Percentiles rank a stretch among this genome's conserved stretches.
phyloP scores from a whole-genome alignment of 2,113 vertebrate genomes.

The Pseudorasbora parva region DNA sequence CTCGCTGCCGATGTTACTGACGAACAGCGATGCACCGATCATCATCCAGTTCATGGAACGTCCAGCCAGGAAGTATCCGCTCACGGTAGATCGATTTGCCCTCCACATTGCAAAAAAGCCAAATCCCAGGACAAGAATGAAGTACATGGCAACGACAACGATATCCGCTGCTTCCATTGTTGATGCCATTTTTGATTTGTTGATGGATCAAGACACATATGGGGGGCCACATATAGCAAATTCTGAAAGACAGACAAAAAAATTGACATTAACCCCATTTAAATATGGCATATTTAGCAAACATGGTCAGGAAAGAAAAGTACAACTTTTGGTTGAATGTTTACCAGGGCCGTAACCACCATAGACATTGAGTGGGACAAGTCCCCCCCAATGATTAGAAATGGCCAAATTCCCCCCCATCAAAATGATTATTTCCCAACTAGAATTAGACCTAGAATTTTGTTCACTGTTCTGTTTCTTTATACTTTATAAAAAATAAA shows the following conservation, averaged over 20 bases:
- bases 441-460: too few relatives aligned
- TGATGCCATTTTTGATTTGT: conserved; percentile 80
- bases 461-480: too few relatives aligned
- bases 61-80: conserved; percentile 96
- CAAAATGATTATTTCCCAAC: too few relatives aligned
- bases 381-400: too few relatives aligned
- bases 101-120: conserved; percentile 98
- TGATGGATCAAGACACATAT: background rate
- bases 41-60: conserved; percentile 96
- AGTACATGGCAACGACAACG: conserved; percentile 93
- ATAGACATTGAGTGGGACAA: too few relatives aligned
- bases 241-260: conserved; percentile 1
- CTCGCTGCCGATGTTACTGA: conserved; percentile 88
- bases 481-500: too few relatives aligned
- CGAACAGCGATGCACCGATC: conserved; percentile 94
- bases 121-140: conserved; percentile 91
- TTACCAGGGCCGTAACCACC: too few relatives aligned
- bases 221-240: background rate
- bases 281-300: background rate
- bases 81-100: conserved; percentile 93
- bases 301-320: background rate
- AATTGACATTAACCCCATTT: background rate
- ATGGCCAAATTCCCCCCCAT: too few relatives aligned
- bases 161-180: conserved; percentile 92
- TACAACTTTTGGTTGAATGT: background rate